phyloP scores from a whole-genome alignment of 2,888 invertebrate genomes.

The Troides helena region DNA sequence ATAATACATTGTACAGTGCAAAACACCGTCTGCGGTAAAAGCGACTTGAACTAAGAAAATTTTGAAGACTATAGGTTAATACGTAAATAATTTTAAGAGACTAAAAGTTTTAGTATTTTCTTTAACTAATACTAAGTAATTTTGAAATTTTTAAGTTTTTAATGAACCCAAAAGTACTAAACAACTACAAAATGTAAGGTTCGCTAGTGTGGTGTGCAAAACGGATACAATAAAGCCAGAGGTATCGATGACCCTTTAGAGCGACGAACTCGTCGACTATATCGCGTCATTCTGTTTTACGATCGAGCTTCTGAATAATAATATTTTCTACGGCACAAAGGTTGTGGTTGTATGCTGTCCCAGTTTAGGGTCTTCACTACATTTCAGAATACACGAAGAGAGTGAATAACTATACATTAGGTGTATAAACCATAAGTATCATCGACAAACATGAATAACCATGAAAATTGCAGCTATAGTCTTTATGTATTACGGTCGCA shows the following conservation, averaged over 20 bases:
- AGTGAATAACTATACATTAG: not conserved
- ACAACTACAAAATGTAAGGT: not conserved
- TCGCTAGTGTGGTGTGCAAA: not conserved
- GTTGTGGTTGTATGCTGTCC: constrained; percentile 38
- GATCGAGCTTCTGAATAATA: constrained; percentile 53
- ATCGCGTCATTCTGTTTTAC: constrained; percentile 54
- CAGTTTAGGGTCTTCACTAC: constrained; percentile 42
- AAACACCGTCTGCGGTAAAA: too few relatives aligned
- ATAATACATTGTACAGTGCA: too few relatives aligned
- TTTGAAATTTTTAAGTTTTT: not conserved
- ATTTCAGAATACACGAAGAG: constrained; percentile 30
- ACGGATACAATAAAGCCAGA: constrained; percentile 44
- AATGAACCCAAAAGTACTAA: too few relatives aligned
- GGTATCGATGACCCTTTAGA: constrained; percentile 49
- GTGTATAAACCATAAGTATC: not conserved
- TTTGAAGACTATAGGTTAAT: too few relatives aligned
- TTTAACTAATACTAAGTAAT: not conserved
- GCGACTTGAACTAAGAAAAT: too few relatives aligned
- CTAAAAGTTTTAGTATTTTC: not conserved
- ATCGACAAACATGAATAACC: not conserved
- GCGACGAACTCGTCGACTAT: constrained; percentile 39
- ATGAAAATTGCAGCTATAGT: constrained; percentile 5
- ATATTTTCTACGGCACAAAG: constrained; percentile 50
- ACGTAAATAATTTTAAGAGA: too few relatives aligned
- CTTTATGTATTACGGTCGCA: constrained; percentile 26